A percentile compares a stretch with the other conserved stretches of the same genome.
Evolutionary conservation across 2,888 invertebrate genomes (phyloP).

Genomic region (Caenorhabditis sp.): DNA sequence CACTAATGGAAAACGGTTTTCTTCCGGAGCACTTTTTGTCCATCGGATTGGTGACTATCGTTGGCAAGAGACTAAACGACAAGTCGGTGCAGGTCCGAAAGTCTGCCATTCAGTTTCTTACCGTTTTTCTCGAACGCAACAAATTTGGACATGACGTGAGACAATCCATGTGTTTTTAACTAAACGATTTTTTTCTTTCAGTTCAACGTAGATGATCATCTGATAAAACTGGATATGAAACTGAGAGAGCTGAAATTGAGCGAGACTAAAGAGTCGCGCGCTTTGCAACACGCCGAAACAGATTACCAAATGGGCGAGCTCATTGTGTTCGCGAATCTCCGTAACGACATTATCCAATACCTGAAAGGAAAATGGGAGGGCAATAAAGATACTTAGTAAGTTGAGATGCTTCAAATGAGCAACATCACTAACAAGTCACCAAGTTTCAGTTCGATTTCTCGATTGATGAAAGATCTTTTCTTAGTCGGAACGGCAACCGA

Average conservation of each 20-base stretch:
- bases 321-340: not conserved
- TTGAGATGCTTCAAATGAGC: not conserved
- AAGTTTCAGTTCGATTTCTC: slow-evolving; percentile 12
- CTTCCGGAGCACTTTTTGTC: slow-evolving; percentile 55
- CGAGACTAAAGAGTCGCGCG: not conserved
- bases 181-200: slow-evolving; percentile 22
- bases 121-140: slow-evolving; percentile 90
- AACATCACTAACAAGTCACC: not conserved
- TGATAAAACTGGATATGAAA: not conserved
- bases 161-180: not conserved
- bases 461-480: not conserved
- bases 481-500: not conserved
- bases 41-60: slow-evolving; percentile 46
- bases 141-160: slow-evolving; percentile 85
- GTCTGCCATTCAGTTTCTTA: slow-evolving; percentile 89
- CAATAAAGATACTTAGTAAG: not conserved
- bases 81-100: slow-evolving; percentile 89
- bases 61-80: slow-evolving; percentile 61
- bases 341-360: not conserved
- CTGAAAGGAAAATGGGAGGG: not conserved
- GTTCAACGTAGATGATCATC: slow-evolving; percentile 13
- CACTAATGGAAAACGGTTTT: slow-evolving; percentile 45
- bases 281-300: not conserved
- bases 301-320: not conserved
- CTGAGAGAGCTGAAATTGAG: not conserved